These are phyloP conservation scores for Gallinago solitaria DNA, from an alignment of 2,797 vertebrate species.

Conservation along the genomic window DNA sequence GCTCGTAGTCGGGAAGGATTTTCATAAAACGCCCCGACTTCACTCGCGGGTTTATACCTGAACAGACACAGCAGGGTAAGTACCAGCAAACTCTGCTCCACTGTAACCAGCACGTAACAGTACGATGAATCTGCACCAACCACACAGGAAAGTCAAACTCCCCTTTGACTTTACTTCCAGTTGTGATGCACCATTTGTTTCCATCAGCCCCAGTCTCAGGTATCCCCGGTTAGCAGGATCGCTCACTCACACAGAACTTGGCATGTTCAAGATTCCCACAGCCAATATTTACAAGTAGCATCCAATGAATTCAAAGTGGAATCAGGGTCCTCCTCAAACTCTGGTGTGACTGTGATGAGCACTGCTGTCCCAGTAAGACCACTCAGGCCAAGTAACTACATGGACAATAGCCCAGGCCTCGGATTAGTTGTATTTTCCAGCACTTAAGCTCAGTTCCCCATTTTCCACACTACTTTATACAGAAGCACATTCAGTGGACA, in stretches of 20 bases:
- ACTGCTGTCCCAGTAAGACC: neutral
- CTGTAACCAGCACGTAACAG: neutral
- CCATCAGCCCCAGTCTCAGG: fast-evolving
- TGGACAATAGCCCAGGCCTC: neutral
- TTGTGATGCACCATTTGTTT: neutral
- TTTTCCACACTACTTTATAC: neutral
- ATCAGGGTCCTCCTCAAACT: neutral
- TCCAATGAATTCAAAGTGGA: neutral
- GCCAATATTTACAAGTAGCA: neutral
- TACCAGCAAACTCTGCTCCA: constrained; percentile 24
- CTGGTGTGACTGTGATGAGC: neutral
- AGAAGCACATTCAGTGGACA: neutral
- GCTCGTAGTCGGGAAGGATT: constrained; percentile 94
- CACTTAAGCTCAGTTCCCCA: neutral
- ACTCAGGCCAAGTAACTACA: neutral
- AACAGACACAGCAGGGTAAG: constrained; percentile 82
- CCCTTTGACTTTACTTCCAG: neutral
- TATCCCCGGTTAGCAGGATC: fast-evolving
- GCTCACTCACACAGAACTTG: neutral
- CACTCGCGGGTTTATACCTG: constrained; percentile 92
- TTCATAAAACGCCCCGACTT: constrained; percentile 94
- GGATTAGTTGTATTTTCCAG: neutral
- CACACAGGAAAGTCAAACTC: neutral
- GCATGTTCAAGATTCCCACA: neutral
- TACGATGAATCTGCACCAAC: fast-evolving